Evolutionary conservation across 2,888 invertebrate species (phyloP), one percentile per base, ranked within the genome.

Genomic region (Microctonus hyperodae): DNA sequence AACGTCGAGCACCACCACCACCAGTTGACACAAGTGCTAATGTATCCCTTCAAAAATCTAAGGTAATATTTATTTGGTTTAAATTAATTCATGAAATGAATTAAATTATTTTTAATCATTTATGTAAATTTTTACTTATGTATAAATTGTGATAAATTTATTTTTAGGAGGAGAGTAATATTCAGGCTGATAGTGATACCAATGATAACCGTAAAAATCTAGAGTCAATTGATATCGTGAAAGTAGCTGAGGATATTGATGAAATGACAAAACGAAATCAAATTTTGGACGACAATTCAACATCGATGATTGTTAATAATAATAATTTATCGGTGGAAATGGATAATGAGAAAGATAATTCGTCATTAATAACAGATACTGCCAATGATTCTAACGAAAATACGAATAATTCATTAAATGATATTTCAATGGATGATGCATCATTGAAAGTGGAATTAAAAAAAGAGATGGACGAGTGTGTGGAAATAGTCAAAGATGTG

Each of bases 1-100:
- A 91, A 81, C 87, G 89, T 71, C 86, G 87, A 69, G 90, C 90
- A 0, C 89, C 91, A 0, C 86, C 86, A 59, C 88, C 90, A 5
- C 90, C 86, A 25, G 22, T 11, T 31, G 13, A 58, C 55, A 56
- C 16, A 4, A 56, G 35, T 20, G 50, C 28, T n/a, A n/a, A 23
- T 13, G 77, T 78, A 51, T 67, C 74, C 20, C 44, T 77, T 63
- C 76, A 80, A 68, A 67, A 67, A 11, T 57, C 72, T 20, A 72
- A 78, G 72, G 80, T 78, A 65, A 55, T 33, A n/a, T 53, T 51
- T 7, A n/a, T 20, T 57, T 53, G 9, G 16, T 33, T 48, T n/a
- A 20, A 9, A 10, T 10, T 53, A 51, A 51, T n/a, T n/a, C n/a
- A n/a, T n/a, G n/a, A n/a, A n/a, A n/a, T n/a, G n/a, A 51, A 51